Evolutionary conservation across 2,113 vertebrate genomes (phyloP).

Genomic region (Marcusenius ussheri): DNA sequence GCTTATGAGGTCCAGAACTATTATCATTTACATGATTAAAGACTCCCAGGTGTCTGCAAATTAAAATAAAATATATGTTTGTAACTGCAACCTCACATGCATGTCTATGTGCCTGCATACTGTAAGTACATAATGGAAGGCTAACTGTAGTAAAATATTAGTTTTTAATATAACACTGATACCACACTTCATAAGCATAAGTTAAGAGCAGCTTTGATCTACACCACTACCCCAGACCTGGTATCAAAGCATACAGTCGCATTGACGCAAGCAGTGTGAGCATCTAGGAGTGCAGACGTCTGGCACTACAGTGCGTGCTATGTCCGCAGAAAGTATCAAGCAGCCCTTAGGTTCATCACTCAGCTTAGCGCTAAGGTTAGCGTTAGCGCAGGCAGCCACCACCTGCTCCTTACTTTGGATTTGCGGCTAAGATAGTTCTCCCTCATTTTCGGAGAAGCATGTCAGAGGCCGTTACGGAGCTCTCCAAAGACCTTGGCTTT

Average conservation of each 20-base stretch:
- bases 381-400: background rate
- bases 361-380: background rate
- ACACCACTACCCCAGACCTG: background rate
- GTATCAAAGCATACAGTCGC: background rate
- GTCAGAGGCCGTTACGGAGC: background rate
- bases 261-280: background rate
- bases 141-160: no score
- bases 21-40: background rate
- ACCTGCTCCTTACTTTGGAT: background rate
- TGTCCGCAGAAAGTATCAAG: background rate
- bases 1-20: background rate
- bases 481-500: background rate
- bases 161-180: no score
- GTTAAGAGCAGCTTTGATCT: background rate
- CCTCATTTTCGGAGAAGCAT: background rate
- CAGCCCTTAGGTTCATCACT: background rate
- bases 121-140: background rate
- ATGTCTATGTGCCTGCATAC: background rate
- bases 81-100: background rate
- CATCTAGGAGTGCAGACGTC: background rate
- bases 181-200: background rate
- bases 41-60: background rate
- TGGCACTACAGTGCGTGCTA: background rate
- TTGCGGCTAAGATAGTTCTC: background rate
- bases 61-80: background rate